phyloP scores from a whole-genome alignment of 1,140 invertebrate species.

The Drosophila baimaii region DNA sequence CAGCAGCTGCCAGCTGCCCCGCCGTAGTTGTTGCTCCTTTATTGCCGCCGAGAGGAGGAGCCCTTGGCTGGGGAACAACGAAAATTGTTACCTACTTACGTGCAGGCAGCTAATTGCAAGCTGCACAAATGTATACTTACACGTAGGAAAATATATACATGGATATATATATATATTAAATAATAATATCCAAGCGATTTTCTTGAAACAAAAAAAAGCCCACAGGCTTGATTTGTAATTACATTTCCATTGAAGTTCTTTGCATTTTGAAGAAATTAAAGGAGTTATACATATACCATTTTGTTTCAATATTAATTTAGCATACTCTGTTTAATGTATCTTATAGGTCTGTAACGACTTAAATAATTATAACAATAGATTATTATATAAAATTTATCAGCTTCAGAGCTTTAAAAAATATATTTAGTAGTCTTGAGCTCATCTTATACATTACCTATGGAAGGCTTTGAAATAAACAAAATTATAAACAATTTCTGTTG shows the following conservation, averaged over 20 bases:
- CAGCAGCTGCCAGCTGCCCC: conserved; percentile 14
- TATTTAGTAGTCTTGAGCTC: neutral
- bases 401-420: no score
- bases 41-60: conserved; percentile 14
- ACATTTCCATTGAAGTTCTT: no score
- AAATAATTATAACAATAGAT: neutral
- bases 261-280: neutral
- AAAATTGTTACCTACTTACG: conserved; percentile 50
- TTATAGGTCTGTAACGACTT: neutral
- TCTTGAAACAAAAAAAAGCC: neutral
- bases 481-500: neutral
- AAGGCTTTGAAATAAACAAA: neutral
- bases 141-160: conserved; percentile 19
- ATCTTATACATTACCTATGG: neutral
- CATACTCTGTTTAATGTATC: neutral
- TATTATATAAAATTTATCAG: neutral
- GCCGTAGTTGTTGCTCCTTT: conserved; percentile 40
- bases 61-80: conserved; percentile 23
- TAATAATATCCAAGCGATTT: neutral
- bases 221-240: neutral
- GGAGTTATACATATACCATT: fast-evolving
- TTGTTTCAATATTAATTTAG: neutral
- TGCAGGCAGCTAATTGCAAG: conserved; percentile 55
- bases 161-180: neutral
- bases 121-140: conserved; percentile 45